Conservation (phyloP, 2,888 invertebrate species). For the Phalera bucephala region DNA sequence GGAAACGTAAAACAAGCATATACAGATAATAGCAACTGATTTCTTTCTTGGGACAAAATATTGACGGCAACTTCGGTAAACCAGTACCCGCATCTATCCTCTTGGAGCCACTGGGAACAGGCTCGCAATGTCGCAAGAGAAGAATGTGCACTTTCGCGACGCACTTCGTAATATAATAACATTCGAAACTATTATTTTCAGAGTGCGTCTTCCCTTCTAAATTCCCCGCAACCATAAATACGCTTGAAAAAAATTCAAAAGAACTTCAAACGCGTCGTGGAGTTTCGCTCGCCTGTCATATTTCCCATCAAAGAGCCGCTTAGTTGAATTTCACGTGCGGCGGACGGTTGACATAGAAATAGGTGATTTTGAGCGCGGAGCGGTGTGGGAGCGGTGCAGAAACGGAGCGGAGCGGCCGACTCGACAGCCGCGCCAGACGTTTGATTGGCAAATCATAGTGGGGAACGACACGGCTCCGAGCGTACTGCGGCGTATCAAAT, state of each 20-base stretch:
- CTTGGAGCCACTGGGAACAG: too few relatives aligned
- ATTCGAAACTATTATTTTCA: not conserved
- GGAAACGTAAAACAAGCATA: too few relatives aligned
- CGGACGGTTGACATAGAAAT: not conserved
- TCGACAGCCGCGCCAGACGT: slow-evolving; percentile 2
- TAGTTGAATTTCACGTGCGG: slow-evolving; percentile 1
- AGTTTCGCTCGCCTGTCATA: slow-evolving; percentile 9
- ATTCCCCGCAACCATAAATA: not conserved
- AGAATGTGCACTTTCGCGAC: not conserved
- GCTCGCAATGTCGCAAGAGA: too few relatives aligned
- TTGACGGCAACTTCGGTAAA: too few relatives aligned
- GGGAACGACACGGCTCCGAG: slow-evolving; percentile 8
- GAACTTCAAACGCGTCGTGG: slow-evolving; percentile 10
- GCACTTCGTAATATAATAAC: not conserved
- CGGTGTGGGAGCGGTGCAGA: not conserved
- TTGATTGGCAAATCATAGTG: slow-evolving; percentile 9
- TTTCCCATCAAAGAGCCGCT: slow-evolving; percentile 10
- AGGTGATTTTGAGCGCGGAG: not conserved
- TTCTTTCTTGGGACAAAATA: too few relatives aligned
- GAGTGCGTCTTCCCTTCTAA: not conserved
- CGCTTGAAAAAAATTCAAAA: slow-evolving; percentile 5
- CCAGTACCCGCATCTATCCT: too few relatives aligned
- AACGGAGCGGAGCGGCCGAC: not conserved
- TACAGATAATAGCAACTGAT: too few relatives aligned
- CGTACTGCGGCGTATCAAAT: slow-evolving; percentile 10